Evolutionary conservation across 1,140 invertebrate species (phyloP).

Genomic region (Hycleus phaleratus): DNA sequence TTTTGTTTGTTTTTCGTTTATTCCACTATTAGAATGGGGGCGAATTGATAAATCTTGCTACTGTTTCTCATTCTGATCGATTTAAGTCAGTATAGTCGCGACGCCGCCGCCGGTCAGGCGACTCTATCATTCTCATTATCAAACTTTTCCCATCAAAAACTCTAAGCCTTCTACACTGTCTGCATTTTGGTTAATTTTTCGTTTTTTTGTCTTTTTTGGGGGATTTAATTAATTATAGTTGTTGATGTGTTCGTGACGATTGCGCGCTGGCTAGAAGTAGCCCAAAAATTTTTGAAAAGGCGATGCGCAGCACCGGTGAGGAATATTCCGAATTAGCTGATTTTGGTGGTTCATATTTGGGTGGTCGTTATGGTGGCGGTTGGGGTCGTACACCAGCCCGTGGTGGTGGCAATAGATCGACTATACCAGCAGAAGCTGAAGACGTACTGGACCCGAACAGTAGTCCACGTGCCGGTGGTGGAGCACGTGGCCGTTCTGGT

Average conservation of each 20-base stretch:
- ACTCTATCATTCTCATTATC: slow-evolving; percentile 8
- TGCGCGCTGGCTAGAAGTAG: slow-evolving; percentile 25
- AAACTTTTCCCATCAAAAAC: slow-evolving; percentile 4
- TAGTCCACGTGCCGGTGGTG: slow-evolving; percentile 35
- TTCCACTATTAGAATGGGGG: slow-evolving; percentile 10
- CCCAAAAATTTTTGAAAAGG: slow-evolving; percentile 4
- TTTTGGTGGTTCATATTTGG: slow-evolving; percentile 33
- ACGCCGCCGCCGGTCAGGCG: background rate
- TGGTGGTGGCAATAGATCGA: slow-evolving; percentile 33
- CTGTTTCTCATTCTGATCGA: slow-evolving; percentile 1
- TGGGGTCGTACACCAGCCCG: slow-evolving; percentile 30
- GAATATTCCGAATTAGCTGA: slow-evolving; percentile 49
- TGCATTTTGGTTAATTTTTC: slow-evolving; percentile 5
- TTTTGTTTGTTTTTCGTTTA: background rate
- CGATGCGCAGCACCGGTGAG: slow-evolving; percentile 48
- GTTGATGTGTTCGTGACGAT: slow-evolving; percentile 38
- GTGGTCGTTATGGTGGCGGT: slow-evolving; percentile 47
- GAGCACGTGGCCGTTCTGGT: slow-evolving; percentile 44
- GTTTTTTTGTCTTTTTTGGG: no score
- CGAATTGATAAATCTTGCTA: background rate
- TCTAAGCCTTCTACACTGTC: slow-evolving; percentile 6
- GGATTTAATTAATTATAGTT: background rate
- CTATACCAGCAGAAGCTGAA: slow-evolving; percentile 40
- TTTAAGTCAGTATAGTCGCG: slow-evolving; percentile 1
- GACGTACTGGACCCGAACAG: slow-evolving; percentile 41